Conservation (phyloP, 2,797 vertebrate genomes). For the Sparus aurata region DNA sequence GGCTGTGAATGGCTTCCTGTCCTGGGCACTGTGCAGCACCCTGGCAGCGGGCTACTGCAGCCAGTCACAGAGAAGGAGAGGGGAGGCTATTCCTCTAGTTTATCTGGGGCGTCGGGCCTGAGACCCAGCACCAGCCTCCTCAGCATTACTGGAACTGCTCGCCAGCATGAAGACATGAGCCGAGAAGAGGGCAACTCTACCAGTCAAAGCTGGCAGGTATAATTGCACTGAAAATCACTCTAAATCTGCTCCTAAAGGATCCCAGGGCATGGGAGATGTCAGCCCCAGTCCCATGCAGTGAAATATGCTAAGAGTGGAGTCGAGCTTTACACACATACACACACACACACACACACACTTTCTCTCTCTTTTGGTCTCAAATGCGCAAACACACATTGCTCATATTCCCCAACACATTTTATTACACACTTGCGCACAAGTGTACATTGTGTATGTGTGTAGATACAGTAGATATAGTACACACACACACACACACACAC, state of each 20-base stretch:
- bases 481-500: conserved; percentile 63
- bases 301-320: conserved; percentile 82
- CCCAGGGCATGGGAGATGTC: conserved; percentile 80
- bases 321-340: conserved; percentile 41
- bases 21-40: conserved; percentile 43
- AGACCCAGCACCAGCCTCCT: conserved; percentile 45
- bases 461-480: conserved; percentile 45
- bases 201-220: conserved; percentile 86
- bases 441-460: conserved; percentile 52
- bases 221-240: conserved; percentile 88
- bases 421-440: conserved; percentile 47
- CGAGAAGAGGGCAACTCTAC: conserved; percentile 78
- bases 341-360: conserved; percentile 11
- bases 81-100: conserved; percentile 33
- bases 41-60: conserved; percentile 42
- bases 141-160: conserved; percentile 64
- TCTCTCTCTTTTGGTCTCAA: conserved; percentile 37
- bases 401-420: conserved; percentile 46
- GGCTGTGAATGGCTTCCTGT: conserved; percentile 76
- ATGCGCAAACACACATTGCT: conserved; percentile 61
- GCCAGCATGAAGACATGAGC: conserved; percentile 83
- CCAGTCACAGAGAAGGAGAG: conserved; percentile 25
- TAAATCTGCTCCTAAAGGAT: conserved; percentile 86
- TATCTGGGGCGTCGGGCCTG: conserved; percentile 38
- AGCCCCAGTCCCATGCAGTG: conserved; percentile 78